Evolutionary conservation across 2,888 invertebrate species (phyloP).

Genomic region (Scaptomyza tumidula): DNA sequence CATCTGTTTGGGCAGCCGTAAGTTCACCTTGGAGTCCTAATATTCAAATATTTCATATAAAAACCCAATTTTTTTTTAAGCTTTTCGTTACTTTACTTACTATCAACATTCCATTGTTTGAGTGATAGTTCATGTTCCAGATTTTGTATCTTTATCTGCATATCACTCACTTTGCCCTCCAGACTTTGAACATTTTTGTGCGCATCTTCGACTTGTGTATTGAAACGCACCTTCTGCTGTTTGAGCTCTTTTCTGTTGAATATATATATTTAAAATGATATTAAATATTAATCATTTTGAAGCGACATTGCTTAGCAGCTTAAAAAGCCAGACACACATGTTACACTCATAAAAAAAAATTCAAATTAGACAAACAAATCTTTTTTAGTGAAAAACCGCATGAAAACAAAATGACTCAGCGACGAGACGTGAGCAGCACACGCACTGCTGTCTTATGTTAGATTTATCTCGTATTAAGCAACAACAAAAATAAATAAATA

Average conservation of each 20-base stretch:
- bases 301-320: conserved; percentile 17
- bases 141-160: conserved; percentile 82
- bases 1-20: conserved; percentile 83
- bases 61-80: no score
- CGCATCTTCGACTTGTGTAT: conserved; percentile 83
- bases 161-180: conserved; percentile 80
- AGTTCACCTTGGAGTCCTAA: conserved; percentile 84
- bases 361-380: conserved; percentile 54
- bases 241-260: conserved; percentile 82
- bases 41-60: no score
- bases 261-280: background rate
- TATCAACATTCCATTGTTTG: conserved; percentile 84
- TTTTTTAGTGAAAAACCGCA: conserved; percentile 40
- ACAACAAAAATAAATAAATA: conserved; percentile 27
- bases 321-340: conserved; percentile 35
- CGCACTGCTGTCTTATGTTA: conserved; percentile 49
- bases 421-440: conserved; percentile 49
- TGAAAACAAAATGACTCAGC: conserved; percentile 62
- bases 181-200: conserved; percentile 81
- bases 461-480: conserved; percentile 9
- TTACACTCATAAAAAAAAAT: background rate
- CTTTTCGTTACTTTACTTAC: conserved; percentile 67
- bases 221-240: conserved; percentile 82
- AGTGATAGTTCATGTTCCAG: conserved; percentile 83
- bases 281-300: background rate